These are phyloP conservation scores for Procambarus virginalis DNA, from an alignment of 1,140 invertebrate species.

Conservation along the genomic window DNA sequence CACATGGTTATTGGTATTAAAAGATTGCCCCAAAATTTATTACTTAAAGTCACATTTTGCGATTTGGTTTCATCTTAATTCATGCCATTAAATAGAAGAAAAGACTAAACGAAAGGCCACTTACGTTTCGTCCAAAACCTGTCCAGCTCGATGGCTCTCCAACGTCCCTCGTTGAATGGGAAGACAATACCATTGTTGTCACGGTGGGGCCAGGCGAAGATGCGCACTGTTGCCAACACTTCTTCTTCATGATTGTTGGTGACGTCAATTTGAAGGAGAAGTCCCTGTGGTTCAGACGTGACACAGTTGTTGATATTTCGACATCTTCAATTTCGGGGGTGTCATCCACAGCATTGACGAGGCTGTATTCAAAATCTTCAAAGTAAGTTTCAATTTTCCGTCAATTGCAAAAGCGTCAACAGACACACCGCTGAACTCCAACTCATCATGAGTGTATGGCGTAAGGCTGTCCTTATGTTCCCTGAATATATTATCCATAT, in stretches of 20 bases:
- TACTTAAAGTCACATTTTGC: no score
- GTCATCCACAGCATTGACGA: constrained; percentile 48
- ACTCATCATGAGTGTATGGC: constrained; percentile 19
- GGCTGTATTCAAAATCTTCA: constrained; percentile 49
- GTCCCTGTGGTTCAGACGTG: constrained; percentile 32
- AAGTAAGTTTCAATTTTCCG: constrained; percentile 23
- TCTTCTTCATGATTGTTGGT: constrained; percentile 33
- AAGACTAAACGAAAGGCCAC: not conserved
- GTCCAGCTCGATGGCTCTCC: constrained; percentile 27
- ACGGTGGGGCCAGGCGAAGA: constrained; percentile 9
- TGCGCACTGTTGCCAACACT: not conserved
- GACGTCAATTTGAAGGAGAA: constrained; percentile 17
- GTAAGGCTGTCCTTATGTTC: constrained; percentile 33
- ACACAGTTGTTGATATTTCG: not conserved
- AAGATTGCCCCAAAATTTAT: no score
- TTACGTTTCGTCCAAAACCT: constrained; percentile 39
- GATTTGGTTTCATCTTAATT: no score
- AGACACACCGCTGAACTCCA: constrained; percentile 25
- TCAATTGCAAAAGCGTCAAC: constrained; percentile 10
- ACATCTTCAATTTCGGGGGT: constrained; percentile 9
- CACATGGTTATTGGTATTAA: no score
- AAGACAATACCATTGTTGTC: constrained; percentile 32
- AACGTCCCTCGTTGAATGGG: constrained; percentile 20
- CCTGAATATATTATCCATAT: constrained; percentile 48
- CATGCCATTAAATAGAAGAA: no score